Base-by-base conservation (phyloP, 1,140 invertebrate genomes). In the Stegodyphus dumicola region DNA sequence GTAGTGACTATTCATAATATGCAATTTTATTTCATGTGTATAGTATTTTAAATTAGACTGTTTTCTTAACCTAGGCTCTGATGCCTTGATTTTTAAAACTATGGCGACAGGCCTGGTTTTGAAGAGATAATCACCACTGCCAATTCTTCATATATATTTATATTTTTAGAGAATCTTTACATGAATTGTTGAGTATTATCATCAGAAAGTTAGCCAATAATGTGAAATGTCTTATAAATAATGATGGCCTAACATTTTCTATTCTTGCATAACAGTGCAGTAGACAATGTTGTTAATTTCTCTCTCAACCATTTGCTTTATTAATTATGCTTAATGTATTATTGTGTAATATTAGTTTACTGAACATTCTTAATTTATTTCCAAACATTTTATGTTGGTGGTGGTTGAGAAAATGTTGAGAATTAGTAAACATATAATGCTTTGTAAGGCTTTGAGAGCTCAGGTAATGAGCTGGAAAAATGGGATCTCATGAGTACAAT, bases 131-230 rank as follows among this genome's bases (percentile, higher is more conserved):
- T 51, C 11, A 64, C 75, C 75, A 77, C 75, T 77, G 75, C 75
- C 75, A 77, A 77, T 33, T 33, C 33, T 64, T 65, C 18, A 65
- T 65, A 77, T 65, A 77, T 77, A 77, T 77, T 77, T 77, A 77
- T 77, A 77, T 77, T 77, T 77, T 77, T 77, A 77, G 75, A 77
- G 60, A 77, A 77, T 65, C 48, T 77, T 77, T 77, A 77, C 75
- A 77, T 64, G 75, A 77, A 33, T 77, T 77, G 54, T 49, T 77
- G 75, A 64, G 33, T 77, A 56, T 77, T 66, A 33, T 33, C 33
- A 33, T 33, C 33, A 3, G 33, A 33, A 33, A 17, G 33, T 33
- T 77, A 66, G 15, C 15, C 9, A 51, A 51, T 15, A 52, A 73
- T 73, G 33, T 56, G 9, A 54, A 54, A 54, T 74, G 52, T 33